Evolutionary conservation across 1,140 invertebrate species (phyloP), one percentile per base, ranked within the genome.

Genomic region (Cherax quadricarinatus): DNA sequence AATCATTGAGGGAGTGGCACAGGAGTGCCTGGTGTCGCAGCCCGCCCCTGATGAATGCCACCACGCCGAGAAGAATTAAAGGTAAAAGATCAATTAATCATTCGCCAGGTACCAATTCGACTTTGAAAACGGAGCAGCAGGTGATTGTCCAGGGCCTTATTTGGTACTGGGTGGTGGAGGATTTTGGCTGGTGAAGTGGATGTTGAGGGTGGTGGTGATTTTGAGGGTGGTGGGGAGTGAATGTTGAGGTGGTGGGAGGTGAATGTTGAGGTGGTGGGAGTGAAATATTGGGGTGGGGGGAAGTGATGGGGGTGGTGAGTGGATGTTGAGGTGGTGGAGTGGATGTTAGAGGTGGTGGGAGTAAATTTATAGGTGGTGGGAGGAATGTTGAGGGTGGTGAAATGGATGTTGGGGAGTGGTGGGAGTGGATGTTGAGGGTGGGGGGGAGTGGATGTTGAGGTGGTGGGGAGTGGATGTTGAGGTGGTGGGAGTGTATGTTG

Each of bases 81-180:
- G 14, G 51, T 48, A 14, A 60, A 51, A 83, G 21, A n/a, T 83
- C 51, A 83, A 83, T 83, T 83, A 83, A 83, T 83, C 81, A 83
- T 83, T 24, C 24, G 21, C 41, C 81, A 83, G 57, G 81, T 83
- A 83, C 21, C 81, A 30, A 83, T 83, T 53, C 81, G n/a, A n/a
- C n/a, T n/a, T n/a, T n/a, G n/a, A n/a, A n/a, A n/a, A n/a, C n/a
- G n/a, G n/a, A n/a, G n/a, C n/a, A n/a, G n/a, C n/a, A n/a, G n/a
- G n/a, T n/a, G n/a, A n/a, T n/a, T n/a, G n/a, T n/a, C n/a, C n/a
- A n/a, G n/a, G n/a, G n/a, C n/a, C n/a, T n/a, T n/a, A n/a, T n/a
- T n/a, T n/a, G 57, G 81, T 83, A 83, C 21, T 51, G 81, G 6
- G 81, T 57, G 57, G 57, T 83, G 49, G 21, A 24, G 14, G 21